Conservation (phyloP, 1,140 invertebrate species). For the Neodiprion lecontei region DNA sequence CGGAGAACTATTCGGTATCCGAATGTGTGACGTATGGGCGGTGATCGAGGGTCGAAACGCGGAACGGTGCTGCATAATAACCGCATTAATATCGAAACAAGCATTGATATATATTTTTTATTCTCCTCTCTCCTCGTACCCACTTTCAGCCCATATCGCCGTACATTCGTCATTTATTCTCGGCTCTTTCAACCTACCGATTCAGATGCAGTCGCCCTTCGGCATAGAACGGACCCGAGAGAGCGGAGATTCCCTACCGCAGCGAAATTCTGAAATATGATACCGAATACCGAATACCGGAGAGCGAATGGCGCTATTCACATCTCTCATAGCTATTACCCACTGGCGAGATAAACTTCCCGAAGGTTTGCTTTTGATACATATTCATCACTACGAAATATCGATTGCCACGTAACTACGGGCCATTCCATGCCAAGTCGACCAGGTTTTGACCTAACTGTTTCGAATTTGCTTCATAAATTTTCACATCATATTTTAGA, state of each 20-base stretch:
- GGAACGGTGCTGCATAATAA: slow-evolving; percentile 38
- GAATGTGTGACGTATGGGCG: not conserved
- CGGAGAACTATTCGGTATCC: not conserved
- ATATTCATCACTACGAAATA: too few relatives aligned
- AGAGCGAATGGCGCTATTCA: slow-evolving; percentile 25
- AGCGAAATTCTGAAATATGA: slow-evolving; percentile 34
- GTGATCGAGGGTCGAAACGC: slow-evolving; percentile 22
- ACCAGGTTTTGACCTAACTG: too few relatives aligned
- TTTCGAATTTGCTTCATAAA: too few relatives aligned
- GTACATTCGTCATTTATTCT: slow-evolving; percentile 19
- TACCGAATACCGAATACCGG: slow-evolving; percentile 33
- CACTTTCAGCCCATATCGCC: slow-evolving; percentile 20
- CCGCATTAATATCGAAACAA: slow-evolving; percentile 41
- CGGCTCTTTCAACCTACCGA: too few relatives aligned
- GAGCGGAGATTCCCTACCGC: slow-evolving; percentile 1
- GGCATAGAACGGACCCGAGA: slow-evolving; percentile 2
- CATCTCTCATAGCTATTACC: not conserved
- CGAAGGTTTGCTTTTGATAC: too few relatives aligned
- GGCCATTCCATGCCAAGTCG: too few relatives aligned
- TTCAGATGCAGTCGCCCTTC: not conserved
- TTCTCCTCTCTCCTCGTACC: too few relatives aligned
- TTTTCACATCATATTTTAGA: too few relatives aligned
- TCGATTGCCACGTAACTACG: too few relatives aligned
- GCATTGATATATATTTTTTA: slow-evolving; percentile 31
- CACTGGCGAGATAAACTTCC: too few relatives aligned